Base-by-base conservation (phyloP, 2,113 vertebrate species). In the Ondatra zibethicus region DNA sequence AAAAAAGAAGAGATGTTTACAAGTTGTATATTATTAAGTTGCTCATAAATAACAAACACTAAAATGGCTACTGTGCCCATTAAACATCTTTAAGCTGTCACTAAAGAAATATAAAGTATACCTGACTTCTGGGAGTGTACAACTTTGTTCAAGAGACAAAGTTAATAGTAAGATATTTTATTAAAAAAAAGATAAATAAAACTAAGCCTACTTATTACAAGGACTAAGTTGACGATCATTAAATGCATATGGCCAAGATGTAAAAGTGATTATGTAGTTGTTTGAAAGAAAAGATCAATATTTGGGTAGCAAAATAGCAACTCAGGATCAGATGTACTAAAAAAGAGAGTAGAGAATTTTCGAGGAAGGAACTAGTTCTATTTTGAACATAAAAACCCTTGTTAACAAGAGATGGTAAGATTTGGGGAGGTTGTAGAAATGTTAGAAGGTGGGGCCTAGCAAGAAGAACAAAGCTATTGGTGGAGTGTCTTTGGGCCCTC, bases 41-140 rank as follows among this genome's bases (percentile, higher is more conserved):
- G 11, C 55, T 94, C 77, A 88, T 66, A 58, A 97, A 58, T 1
- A 86, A 70, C 39, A 86, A 96, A 92, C 93, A n/a, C 31, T 93
- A 61, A 87, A 93, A 91, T 73, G 25, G 61, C 72, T 81, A 1
- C 7, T 42, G 17, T 88, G 55, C 19, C 50, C 52, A 14, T 68
- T 82, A 95, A 95, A 89, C 13, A 88, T 33, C 50, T 86, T 87
- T 89, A 47, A 91, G 66, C 9, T 61, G 61, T 33, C 23, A 70
- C n/a, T 65, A 27, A 92, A 94, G 82, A 96, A 88, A 66, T 84
- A 91, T 89, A 50, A 89, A 14, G 8, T 33, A 76, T n/a, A 0
- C n/a, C 55, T 88, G 31, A 33, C 42, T 39, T 93, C 13, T 63
- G 45, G 17, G 27, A 76, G 47, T 88, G 63, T 58, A 52, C 36